phyloP scores from a whole-genome alignment of 92 coral and sea anemone species.

The Epizoanthus stellaris region DNA sequence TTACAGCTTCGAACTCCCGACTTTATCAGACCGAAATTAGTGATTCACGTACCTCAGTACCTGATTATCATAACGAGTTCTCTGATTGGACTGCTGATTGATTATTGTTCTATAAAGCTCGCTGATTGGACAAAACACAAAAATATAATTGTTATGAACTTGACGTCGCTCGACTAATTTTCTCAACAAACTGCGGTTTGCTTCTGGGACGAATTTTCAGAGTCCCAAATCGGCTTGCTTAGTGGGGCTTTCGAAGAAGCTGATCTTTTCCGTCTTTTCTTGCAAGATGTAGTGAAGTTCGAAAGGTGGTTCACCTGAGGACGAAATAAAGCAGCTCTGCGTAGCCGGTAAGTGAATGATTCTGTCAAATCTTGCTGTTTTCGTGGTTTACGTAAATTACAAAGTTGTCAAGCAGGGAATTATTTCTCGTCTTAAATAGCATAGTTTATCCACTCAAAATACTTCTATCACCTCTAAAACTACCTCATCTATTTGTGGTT shows the following conservation, averaged over 20 bases:
- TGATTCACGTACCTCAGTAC: too few relatives aligned
- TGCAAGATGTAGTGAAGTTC: slow-evolving; percentile 13
- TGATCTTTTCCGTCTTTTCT: background rate
- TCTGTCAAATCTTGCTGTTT: slow-evolving; percentile 20
- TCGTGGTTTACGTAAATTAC: slow-evolving; percentile 37
- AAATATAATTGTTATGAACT: slow-evolving; percentile 70
- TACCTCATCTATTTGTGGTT: slow-evolving; percentile 53
- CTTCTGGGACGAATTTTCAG: slow-evolving; percentile 28
- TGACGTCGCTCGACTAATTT: slow-evolving; percentile 41
- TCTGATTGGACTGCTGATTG: slow-evolving; percentile 50
- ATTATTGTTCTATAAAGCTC: slow-evolving; percentile 36
- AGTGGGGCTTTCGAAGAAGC: background rate
- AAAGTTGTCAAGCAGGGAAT: slow-evolving; percentile 38
- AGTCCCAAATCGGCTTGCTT: background rate
- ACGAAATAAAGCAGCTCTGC: background rate
- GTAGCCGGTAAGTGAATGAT: slow-evolving; percentile 26
- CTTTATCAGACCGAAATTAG: too few relatives aligned
- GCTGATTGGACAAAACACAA: slow-evolving; percentile 71
- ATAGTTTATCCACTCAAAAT: slow-evolving; percentile 15
- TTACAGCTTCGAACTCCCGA: too few relatives aligned
- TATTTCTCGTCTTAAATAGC: background rate
- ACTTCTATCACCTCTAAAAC: slow-evolving; percentile 17
- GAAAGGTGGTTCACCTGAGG: background rate
- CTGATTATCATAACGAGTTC: slow-evolving; percentile 29
- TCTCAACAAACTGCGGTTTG: slow-evolving; percentile 42